phyloP scores from a whole-genome alignment of 1,140 invertebrate genomes.

The Drosophila asahinai region DNA sequence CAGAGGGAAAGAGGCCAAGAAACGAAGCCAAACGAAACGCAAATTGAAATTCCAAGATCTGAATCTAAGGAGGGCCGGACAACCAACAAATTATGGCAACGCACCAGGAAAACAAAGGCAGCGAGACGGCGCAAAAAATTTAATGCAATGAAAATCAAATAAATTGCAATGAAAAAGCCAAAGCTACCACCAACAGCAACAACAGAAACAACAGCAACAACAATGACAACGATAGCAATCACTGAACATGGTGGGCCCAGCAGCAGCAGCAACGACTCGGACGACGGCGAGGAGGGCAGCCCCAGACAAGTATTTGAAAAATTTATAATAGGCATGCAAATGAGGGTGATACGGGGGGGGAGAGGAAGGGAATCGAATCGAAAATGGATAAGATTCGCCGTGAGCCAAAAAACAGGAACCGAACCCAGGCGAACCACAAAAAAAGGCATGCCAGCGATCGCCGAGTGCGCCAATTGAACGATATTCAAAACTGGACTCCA shows the following conservation, averaged over 20 bases:
- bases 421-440: constrained; percentile 16
- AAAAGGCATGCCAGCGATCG: constrained; percentile 2
- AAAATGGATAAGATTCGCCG: constrained; percentile 58
- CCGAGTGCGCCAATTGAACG: constrained; percentile 45
- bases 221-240: constrained; percentile 79
- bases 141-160: constrained; percentile 83
- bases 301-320: constrained; percentile 75
- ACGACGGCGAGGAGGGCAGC: constrained; percentile 28
- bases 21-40: constrained; percentile 46
- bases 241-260: constrained; percentile 68
- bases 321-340: constrained; percentile 77
- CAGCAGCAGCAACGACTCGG: not conserved
- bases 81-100: constrained; percentile 50
- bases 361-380: constrained; percentile 11
- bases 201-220: constrained; percentile 52
- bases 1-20: constrained; percentile 23
- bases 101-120: constrained; percentile 45
- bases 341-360: constrained; percentile 23
- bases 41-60: constrained; percentile 79
- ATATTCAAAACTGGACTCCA: constrained; percentile 67
- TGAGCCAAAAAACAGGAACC: constrained; percentile 24
- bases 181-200: constrained; percentile 32
- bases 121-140: constrained; percentile 51
- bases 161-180: constrained; percentile 74
- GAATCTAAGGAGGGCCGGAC: constrained; percentile 41